Conservation (phyloP, 1,140 invertebrate species). For the Lepidurus arcticus region DNA sequence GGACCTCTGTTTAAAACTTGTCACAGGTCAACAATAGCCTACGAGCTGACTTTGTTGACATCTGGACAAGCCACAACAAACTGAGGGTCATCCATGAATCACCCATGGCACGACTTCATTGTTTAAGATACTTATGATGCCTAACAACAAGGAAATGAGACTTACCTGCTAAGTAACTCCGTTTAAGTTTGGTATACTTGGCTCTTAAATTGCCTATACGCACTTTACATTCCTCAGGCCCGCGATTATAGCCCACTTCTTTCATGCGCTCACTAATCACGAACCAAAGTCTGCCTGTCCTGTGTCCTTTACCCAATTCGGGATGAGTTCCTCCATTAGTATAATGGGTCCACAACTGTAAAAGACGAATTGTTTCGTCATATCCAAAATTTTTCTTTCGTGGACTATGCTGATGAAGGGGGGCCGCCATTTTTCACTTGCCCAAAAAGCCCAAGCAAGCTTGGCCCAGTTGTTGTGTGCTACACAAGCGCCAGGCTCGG, state of each 20-base stretch:
- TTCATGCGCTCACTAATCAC: conserved; percentile 35
- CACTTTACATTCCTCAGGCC: conserved; percentile 35
- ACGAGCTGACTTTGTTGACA: background rate
- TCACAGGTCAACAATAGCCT: background rate
- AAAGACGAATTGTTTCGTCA: conserved; percentile 34
- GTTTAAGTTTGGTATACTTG: conserved; percentile 35
- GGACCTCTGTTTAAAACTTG: no score
- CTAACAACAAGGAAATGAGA: background rate
- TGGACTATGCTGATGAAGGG: conserved; percentile 33
- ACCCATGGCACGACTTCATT: background rate
- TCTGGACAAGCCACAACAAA: conserved; percentile 13
- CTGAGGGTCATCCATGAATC: background rate
- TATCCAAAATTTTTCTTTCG: conserved; percentile 35
- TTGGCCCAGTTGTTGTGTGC: conserved; percentile 20
- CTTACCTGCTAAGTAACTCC: conserved; percentile 32
- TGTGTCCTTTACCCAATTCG: conserved; percentile 35
- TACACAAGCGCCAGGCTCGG: conserved; percentile 3
- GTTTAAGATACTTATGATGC: background rate
- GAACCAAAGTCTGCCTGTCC: conserved; percentile 33
- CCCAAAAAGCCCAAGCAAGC: conserved; percentile 20
- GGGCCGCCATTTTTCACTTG: conserved; percentile 34
- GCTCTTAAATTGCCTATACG: conserved; percentile 34
- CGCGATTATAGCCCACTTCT: conserved; percentile 33
- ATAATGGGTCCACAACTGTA: conserved; percentile 34
- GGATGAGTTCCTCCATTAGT: conserved; percentile 34